phyloP scores from a whole-genome alignment of 1,140 invertebrate species.

The Atta colombica region DNA sequence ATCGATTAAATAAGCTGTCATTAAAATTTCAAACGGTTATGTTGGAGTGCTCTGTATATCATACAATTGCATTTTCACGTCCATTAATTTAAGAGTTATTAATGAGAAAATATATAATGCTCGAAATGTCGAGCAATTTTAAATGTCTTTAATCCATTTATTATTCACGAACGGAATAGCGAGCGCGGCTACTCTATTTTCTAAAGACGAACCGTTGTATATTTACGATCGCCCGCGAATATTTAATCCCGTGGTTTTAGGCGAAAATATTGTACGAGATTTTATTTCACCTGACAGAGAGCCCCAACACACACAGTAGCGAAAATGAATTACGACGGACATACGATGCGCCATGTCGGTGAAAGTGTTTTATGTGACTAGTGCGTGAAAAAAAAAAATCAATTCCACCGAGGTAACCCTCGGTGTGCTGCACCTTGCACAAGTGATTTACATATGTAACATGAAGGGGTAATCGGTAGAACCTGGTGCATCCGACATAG shows the following conservation, averaged over 20 bases:
- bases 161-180: neutral
- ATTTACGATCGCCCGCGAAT: conserved; percentile 25
- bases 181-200: neutral
- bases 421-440: conserved; percentile 42
- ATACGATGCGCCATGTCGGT: conserved; percentile 36
- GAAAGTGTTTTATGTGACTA: conserved; percentile 56
- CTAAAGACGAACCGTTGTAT: neutral
- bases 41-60: neutral
- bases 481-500: neutral
- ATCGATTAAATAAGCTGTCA: conserved; percentile 14
- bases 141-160: neutral
- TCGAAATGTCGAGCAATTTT: neutral
- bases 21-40: conserved; percentile 22
- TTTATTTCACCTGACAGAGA: conserved; percentile 20
- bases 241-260: conserved; percentile 27
- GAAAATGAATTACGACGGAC: conserved; percentile 46
- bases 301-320: neutral
- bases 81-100: neutral
- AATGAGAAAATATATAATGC: neutral
- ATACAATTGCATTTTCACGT: neutral
- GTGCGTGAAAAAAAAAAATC: conserved; percentile 31
- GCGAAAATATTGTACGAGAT: conserved; percentile 21
- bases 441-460: conserved; percentile 41
- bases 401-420: conserved; percentile 18
- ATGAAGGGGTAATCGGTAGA: conserved; percentile 34